phyloP scores from a whole-genome alignment of 2,113 vertebrate genomes.

The Bettongia penicillata region DNA sequence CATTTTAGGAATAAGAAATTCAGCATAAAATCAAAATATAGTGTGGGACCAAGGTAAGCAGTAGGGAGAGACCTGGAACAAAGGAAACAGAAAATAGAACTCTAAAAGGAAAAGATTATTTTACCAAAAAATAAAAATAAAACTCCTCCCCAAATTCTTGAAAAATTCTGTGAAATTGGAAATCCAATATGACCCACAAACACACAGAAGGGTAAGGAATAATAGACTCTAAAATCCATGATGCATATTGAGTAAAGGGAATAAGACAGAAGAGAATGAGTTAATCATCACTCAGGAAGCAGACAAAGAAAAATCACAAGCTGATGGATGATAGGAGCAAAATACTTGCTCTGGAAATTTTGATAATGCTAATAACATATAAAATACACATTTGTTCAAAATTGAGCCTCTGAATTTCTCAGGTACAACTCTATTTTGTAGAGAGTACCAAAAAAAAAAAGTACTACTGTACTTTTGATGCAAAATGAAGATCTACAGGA shows the following conservation, averaged over 20 bases:
- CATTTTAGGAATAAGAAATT: not conserved
- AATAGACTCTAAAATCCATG: conserved; percentile 16
- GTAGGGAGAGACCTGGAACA: not conserved
- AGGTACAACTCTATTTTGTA: not conserved
- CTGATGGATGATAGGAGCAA: not conserved
- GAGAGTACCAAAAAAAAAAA: not conserved
- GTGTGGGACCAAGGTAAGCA: not conserved
- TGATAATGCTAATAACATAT: not conserved
- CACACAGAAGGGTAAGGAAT: conserved; percentile 15
- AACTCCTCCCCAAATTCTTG: conserved; percentile 21
- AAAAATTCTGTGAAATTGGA: not conserved
- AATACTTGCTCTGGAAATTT: not conserved
- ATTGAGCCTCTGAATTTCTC: not conserved
- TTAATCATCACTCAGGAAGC: not conserved
- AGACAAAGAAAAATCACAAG: not conserved
- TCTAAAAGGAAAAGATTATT: conserved; percentile 5
- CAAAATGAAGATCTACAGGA: not conserved
- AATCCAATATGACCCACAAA: not conserved
- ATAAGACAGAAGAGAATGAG: not conserved
- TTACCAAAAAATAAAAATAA: conserved; percentile 32
- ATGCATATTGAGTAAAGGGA: conserved; percentile 33
- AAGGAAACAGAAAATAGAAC: conserved; percentile 14
- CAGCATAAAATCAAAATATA: not conserved
- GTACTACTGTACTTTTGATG: not conserved
- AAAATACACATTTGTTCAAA: conserved; percentile 15